phyloP scores from a whole-genome alignment of 2,797 vertebrate species.

The Mormyrops attenuatus region DNA sequence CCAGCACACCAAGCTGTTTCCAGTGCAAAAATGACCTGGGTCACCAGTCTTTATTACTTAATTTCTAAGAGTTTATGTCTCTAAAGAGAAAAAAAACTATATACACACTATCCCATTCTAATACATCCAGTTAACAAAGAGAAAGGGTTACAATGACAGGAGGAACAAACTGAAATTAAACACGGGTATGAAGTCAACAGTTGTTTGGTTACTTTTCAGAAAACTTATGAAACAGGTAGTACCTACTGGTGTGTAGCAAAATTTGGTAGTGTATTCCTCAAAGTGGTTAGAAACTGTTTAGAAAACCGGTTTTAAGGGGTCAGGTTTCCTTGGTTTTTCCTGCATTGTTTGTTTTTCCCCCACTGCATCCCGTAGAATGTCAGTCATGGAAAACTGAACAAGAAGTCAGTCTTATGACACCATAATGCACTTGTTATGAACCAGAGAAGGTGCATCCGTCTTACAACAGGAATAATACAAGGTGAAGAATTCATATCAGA shows the following conservation, averaged over 20 bases:
- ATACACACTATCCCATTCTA: conserved; percentile 38
- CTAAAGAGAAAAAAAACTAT: not conserved
- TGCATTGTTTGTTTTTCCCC: conserved; percentile 11
- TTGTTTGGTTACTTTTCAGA: conserved; percentile 12
- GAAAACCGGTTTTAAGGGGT: conserved; percentile 22
- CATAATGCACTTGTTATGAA: conserved; percentile 23
- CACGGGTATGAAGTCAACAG: conserved; percentile 25
- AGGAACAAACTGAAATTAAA: conserved; percentile 38
- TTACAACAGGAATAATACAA: conserved; percentile 2
- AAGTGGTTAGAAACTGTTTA: conserved; percentile 13
- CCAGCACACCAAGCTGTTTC: not conserved
- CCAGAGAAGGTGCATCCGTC: conserved; percentile 17
- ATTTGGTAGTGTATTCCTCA: not conserved
- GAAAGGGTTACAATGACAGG: conserved; percentile 21
- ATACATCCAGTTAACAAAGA: conserved; percentile 36
- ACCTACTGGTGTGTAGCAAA: conserved; percentile 22
- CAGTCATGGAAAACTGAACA: conserved; percentile 35
- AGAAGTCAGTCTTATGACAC: conserved; percentile 20
- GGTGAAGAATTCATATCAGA: conserved; percentile 5
- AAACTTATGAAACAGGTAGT: conserved; percentile 25
- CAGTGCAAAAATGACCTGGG: conserved; percentile 22
- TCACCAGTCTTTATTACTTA: conserved; percentile 19
- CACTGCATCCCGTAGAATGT: conserved; percentile 24
- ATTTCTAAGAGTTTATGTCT: conserved; percentile 38
- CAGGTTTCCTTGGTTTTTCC: conserved; percentile 27